Evolutionary conservation across 2,797 vertebrate genomes (phyloP), one percentile per base, ranked within the genome.

Genomic region (Typhlichthys eigenmanni): DNA sequence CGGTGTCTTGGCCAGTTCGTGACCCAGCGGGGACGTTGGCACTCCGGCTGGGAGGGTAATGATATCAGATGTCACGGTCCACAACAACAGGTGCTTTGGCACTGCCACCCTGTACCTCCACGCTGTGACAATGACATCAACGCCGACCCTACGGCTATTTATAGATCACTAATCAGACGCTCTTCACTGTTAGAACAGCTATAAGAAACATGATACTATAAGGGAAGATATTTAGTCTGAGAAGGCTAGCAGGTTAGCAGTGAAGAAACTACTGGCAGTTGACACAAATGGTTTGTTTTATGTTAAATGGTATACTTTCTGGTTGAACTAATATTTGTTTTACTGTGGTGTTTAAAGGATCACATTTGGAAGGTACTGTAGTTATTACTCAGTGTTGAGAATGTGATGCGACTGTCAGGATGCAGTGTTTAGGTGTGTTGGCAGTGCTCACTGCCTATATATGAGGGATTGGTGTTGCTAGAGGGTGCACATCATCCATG

Each of bases 71-170:
- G 97, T 95, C 95, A 94, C 90, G 84, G 95, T 96, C 93, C 94
- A 96, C 95, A 97, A 99, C 97, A 99, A 99, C 97, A 98, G 97
- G 97, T 98, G 97, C 95, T 94, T 97, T 98, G 96, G 96, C 96
- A 95, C 90, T 92, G 94, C 93, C 93, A 92, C 91, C 93, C 85
- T 96, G 94, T 94, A 95, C 93, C 94, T 94, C 95, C 96, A 95
- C 85, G 96, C 97, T 97, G 96, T 89, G 96, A 95, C 93, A 95
- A 96, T 97, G 97, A 99, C 96, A 98, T 97, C 96, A 98, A 95
- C 94, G 95, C 94, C 93, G 93, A 95, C 93, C 94, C 94, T 88
- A 68, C 90, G 92, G 95, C 96, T 99, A 98, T 98, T 98, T 98
- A 98, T 96, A 96, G 96, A 95, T 94, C 94, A 95, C 92, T 89